Evolutionary conservation across 2,888 invertebrate species (phyloP).

Genomic region (Phanerotoma sp.): DNA sequence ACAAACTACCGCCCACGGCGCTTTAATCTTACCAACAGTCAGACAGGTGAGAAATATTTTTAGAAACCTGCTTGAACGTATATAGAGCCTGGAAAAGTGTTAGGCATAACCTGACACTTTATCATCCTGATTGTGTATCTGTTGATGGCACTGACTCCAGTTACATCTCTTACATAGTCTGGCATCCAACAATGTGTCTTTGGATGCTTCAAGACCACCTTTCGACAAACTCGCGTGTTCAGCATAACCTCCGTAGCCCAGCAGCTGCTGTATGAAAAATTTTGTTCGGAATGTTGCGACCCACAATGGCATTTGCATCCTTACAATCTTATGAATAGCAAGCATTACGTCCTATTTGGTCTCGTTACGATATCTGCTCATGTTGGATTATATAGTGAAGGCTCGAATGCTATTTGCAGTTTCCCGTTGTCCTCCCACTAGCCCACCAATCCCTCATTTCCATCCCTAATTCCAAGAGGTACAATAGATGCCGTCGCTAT

Average conservation of each 20-base stretch:
- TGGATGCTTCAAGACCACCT: conserved; percentile 12
- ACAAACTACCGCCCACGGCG: conserved; percentile 7
- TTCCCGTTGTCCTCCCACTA: conserved; percentile 6
- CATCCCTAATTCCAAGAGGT: conserved; percentile 11
- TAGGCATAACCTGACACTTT: not conserved
- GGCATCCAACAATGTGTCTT: conserved; percentile 4
- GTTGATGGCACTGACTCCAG: not conserved
- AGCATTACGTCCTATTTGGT: conserved; percentile 48
- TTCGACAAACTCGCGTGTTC: conserved; percentile 14
- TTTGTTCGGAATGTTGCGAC: conserved; percentile 47
- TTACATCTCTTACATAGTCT: too few relatives aligned
- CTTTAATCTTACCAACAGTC: not conserved
- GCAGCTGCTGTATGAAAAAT: conserved; percentile 27
- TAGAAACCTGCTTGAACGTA: conserved; percentile 2
- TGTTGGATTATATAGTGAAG: not conserved
- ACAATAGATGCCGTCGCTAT: conserved; percentile 42
- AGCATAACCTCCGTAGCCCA: not conserved
- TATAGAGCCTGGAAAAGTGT: not conserved
- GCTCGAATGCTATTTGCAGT: conserved; percentile 19
- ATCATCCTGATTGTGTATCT: conserved; percentile 2
- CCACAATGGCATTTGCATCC: conserved; percentile 48
- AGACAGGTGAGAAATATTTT: conserved; percentile 4
- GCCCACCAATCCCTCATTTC: conserved; percentile 2
- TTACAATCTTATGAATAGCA: conserved; percentile 50
- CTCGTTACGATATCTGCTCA: conserved; percentile 39